phyloP scores from a whole-genome alignment of 2,888 invertebrate species.

The Ennomos quercinarius region DNA sequence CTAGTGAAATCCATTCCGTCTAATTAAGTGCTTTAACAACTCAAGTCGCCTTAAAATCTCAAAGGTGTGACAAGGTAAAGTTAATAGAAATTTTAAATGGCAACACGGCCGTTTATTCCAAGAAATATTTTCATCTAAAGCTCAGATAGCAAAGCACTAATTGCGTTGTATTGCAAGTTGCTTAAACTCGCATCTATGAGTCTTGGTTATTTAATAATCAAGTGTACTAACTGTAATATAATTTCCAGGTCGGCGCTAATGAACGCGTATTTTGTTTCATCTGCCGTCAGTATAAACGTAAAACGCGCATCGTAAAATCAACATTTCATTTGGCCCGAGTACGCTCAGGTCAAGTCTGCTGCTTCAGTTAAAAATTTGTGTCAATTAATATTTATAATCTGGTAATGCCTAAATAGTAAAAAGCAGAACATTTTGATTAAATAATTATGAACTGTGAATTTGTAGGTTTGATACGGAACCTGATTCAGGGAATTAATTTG shows the following conservation, averaged over 20 bases:
- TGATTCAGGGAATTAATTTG: constrained; percentile 21
- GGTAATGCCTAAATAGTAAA: constrained; percentile 43
- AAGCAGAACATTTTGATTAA: constrained; percentile 38
- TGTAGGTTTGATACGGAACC: constrained; percentile 31
- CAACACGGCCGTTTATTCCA: constrained; percentile 22
- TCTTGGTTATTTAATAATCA: constrained; percentile 73
- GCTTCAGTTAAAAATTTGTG: constrained; percentile 64
- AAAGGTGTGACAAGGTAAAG: constrained; percentile 17
- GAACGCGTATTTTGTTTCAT: constrained; percentile 83
- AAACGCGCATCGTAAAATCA: constrained; percentile 72
- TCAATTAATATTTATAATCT: constrained; percentile 69
- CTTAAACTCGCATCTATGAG: constrained; percentile 57
- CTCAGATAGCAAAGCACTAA: constrained; percentile 48
- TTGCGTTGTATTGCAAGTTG: constrained; percentile 46
- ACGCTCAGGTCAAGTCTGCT: constrained; percentile 48
- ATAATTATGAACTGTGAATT: constrained; percentile 35
- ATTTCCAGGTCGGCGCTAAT: constrained; percentile 77
- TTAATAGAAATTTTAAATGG: constrained; percentile 26
- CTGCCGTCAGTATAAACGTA: constrained; percentile 66
- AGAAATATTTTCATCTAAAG: constrained; percentile 31
- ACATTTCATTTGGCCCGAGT: constrained; percentile 70
- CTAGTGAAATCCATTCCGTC: constrained; percentile 56
- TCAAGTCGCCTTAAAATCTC: constrained; percentile 42
- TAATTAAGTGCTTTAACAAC: constrained; percentile 44
- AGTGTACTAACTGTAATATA: constrained; percentile 75